Conservation (phyloP, 2,797 vertebrate genomes). For the Mionectes olivaceus region DNA sequence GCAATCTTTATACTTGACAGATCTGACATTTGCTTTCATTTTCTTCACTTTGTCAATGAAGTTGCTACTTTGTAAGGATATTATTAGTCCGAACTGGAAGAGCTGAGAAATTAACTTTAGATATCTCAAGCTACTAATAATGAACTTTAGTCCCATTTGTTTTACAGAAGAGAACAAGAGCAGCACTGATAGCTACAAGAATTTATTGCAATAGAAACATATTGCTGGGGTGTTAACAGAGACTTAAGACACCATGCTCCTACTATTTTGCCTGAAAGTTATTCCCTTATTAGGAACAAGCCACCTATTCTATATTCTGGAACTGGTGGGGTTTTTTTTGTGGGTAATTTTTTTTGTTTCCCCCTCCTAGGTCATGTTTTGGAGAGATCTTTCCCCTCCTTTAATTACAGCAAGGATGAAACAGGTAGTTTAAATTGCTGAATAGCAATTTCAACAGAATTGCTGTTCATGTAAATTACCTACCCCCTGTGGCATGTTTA, state of each 20-base stretch:
- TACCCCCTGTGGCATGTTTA: constrained; percentile 59
- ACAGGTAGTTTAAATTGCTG: constrained; percentile 27
- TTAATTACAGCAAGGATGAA: constrained; percentile 5
- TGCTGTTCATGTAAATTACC: constrained; percentile 54
- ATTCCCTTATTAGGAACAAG: not conserved
- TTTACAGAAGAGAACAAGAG: not conserved
- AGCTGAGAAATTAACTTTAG: not conserved
- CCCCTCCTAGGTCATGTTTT: not conserved
- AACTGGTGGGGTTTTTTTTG: not conserved
- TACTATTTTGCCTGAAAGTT: not conserved
- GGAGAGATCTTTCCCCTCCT: not conserved
- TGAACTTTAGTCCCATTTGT: constrained; percentile 10
- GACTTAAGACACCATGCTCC: not conserved
- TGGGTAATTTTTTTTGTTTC: not conserved
- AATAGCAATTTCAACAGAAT: constrained; percentile 40
- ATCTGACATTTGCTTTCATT: not conserved
- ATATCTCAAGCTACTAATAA: not conserved
- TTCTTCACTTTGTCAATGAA: not conserved
- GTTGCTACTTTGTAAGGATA: not conserved
- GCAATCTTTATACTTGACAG: not conserved
- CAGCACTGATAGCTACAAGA: not conserved
- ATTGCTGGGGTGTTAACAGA: not conserved
- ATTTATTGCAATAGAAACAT: not conserved
- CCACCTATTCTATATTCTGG: not conserved
- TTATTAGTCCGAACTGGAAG: not conserved